Base-by-base conservation (phyloP, 1,140 invertebrate genomes). In the Hylyphantes graminicola region DNA sequence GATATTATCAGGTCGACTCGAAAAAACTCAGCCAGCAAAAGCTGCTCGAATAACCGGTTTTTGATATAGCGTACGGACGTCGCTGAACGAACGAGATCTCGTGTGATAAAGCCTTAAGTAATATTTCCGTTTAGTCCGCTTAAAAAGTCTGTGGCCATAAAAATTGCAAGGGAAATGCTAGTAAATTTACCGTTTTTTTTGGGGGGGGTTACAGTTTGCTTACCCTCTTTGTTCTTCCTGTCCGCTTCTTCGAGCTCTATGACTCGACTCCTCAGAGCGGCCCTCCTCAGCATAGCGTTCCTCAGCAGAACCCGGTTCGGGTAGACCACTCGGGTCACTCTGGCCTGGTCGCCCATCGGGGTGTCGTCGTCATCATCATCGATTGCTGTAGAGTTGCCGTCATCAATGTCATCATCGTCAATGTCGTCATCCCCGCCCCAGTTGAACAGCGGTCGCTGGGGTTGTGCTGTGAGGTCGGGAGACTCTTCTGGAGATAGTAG, bases 171-270 rank as follows among this genome's bases (percentile, higher is more conserved):
- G n/a, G n/a, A 57, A 57, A 57, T 57, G 15, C 55, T 57, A 57
- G n/a, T n/a, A n/a, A 57, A 15, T 15, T 10, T 57, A 10, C 55
- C 15, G 55, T 57, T 57, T 57, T 57, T 10, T 57, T 57, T 57
- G n/a, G 19, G 19, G n/a, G 21, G 63, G 9, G 21, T 17, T 64
- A 17, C 12, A 13, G n/a, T n/a, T n/a, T 59, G 9, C 19, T 61
- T 75, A 68, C 54, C 70, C 17, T 48, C 19, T 9, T 57, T 65
- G 12, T 73, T 57, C 59, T 57, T 79, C 8, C 59, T 54, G 19
- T 81, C 78, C 54, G 70, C 78, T 15, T 81, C 78, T 19, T 81
- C 78, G 13, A 81, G 48, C 35, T 81, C 78, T 13, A 68, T 13
- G 2, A 57, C 67, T 35, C 67, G 72, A 67, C 15, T 35, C 57